phyloP scores from a whole-genome alignment of 2,113 vertebrate species.

The Corydoras maculifer region DNA sequence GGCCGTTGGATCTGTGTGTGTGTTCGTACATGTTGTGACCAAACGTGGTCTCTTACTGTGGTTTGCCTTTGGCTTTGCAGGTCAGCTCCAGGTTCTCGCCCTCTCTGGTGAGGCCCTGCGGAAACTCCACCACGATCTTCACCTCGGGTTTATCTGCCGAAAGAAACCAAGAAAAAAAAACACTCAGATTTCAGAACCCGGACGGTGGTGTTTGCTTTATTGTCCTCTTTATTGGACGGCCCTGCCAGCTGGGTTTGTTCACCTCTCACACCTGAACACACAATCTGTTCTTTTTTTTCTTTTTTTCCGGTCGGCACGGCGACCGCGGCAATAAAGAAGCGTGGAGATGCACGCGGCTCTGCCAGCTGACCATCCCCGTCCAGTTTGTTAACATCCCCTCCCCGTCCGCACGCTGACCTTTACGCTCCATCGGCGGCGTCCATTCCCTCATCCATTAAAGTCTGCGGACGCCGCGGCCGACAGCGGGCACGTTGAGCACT shows the following conservation, averaged over 20 bases:
- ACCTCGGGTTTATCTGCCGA: slow-evolving; percentile 91
- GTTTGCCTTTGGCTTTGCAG: slow-evolving; percentile 86
- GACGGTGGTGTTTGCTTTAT: too few relatives aligned
- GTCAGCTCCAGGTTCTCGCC: slow-evolving; percentile 88
- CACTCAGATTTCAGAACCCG: not conserved
- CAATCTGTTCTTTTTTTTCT: not conserved
- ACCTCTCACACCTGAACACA: slow-evolving; percentile 25
- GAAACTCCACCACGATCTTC: slow-evolving; percentile 84
- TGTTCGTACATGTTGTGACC: not conserved
- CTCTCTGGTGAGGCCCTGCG: slow-evolving; percentile 88
- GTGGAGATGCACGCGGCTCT: not conserved
- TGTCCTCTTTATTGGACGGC: too few relatives aligned
- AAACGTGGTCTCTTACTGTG: slow-evolving; percentile 72
- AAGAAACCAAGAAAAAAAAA: slow-evolving; percentile 20
- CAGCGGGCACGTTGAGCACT: not conserved
- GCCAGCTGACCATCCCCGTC: not conserved
- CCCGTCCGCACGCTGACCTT: slow-evolving; percentile 37
- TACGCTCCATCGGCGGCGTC: slow-evolving; percentile 35
- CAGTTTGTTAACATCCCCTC: slow-evolving; percentile 30
- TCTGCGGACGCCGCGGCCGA: slow-evolving; percentile 25
- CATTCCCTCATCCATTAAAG: slow-evolving; percentile 42
- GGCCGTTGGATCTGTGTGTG: too few relatives aligned
- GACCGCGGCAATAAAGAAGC: not conserved
- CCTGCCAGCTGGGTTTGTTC: slow-evolving; percentile 19
- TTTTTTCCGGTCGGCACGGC: not conserved